Base-by-base conservation (phyloP, 2,888 invertebrate species). In the Danaus chrysippus region DNA sequence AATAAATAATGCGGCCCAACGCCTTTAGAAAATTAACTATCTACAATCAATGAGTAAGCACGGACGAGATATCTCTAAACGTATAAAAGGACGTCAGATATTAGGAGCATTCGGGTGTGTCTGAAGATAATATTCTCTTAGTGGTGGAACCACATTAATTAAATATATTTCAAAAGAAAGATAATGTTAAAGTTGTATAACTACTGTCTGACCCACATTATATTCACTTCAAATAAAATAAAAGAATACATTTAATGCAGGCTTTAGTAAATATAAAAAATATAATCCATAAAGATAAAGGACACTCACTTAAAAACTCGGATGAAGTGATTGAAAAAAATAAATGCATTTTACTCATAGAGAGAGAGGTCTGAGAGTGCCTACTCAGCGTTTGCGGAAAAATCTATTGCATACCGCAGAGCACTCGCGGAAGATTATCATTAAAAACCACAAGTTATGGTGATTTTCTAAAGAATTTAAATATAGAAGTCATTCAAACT, bases 381-480 rank as follows among this genome's bases (percentile, higher is more conserved):
- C 62, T 56, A 62, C 54, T 43, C 52, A 55, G 60, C 54, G 11
- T 42, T 53, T 62, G 63, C 62, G 65, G 62, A 66, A 69, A 69
- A 64, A 66, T 66, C 62, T 63, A 68, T 66, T 56, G 46, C 59
- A 66, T 63, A 66, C 63, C 54, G 68, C 61, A 67, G 61, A 68
- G 64, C 44, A 55, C 64, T 59, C 59, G 46, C 68, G 66, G 68
- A 69, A 69, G 66, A 68, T 68, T 67, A 67, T 68, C 69, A 69
- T 70, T 68, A 70, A 68, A 61, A 69, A 65, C 68, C 67, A 67
- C 70, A 70, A 71, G 67, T 69, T 68, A 67, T 67, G 61, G 61
- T 67, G 65, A 69, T 71, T 69, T 70, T 65, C 67, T 68, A 70
- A 69, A 68, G 70, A 68, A 69, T 71, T 69, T 63, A 57, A 68